phyloP scores from a whole-genome alignment of 2,113 vertebrate species.

The Stomatorhinus ivindoensis region DNA sequence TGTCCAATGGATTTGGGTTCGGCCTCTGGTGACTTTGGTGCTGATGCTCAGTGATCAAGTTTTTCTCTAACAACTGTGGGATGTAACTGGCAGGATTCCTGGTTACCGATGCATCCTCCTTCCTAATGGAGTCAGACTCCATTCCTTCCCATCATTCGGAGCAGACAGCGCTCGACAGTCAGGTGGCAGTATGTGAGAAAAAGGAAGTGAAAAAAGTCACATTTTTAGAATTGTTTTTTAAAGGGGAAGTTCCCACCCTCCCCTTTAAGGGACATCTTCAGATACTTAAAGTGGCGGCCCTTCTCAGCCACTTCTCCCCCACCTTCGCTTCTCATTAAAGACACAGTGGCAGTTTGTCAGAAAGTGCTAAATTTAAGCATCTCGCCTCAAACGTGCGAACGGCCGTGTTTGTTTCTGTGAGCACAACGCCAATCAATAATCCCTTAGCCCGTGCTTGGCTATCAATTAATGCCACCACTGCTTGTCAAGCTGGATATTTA shows the following conservation, averaged over 20 bases:
- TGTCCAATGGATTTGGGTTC: not conserved
- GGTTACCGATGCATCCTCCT: slow-evolving; percentile 38
- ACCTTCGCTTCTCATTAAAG: slow-evolving; percentile 51
- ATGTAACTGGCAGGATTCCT: slow-evolving; percentile 29
- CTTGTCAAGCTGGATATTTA: slow-evolving; percentile 77
- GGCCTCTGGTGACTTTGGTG: not conserved
- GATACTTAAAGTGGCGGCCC: slow-evolving; percentile 16
- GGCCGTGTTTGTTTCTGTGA: slow-evolving; percentile 62
- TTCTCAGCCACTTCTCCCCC: not conserved
- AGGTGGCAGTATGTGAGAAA: not conserved
- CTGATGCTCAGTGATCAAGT: not conserved
- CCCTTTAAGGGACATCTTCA: slow-evolving; percentile 32
- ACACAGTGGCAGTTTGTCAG: slow-evolving; percentile 62
- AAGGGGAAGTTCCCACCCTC: slow-evolving; percentile 39
- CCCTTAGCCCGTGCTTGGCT: slow-evolving; percentile 62
- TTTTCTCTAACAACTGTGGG: not conserved
- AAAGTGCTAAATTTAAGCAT: slow-evolving; percentile 66
- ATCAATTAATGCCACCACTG: slow-evolving; percentile 81
- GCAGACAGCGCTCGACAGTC: not conserved
- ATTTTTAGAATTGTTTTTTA: not conserved
- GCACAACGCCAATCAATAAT: slow-evolving; percentile 74
- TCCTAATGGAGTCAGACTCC: slow-evolving; percentile 28
- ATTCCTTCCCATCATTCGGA: slow-evolving; percentile 11
- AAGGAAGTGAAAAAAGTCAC: not conserved
- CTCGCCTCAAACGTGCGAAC: slow-evolving; percentile 60